Base-by-base conservation (phyloP, 2,888 invertebrate genomes). In the Leptinotarsa juncta region DNA sequence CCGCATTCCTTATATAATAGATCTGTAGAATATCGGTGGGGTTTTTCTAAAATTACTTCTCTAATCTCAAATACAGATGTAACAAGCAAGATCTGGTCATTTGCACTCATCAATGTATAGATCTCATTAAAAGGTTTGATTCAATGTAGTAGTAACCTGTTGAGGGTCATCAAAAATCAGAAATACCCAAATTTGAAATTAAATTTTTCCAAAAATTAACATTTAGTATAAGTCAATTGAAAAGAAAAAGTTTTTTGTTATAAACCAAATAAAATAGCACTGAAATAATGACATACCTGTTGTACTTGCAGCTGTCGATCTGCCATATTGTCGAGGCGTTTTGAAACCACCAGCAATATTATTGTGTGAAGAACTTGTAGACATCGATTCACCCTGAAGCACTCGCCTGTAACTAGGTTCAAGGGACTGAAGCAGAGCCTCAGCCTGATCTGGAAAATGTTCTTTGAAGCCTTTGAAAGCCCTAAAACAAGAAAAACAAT, bases 381-480 rank as follows among this genome's bases (percentile, higher is more conserved):
- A 86, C 83, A 93, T 92, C 82, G 92, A 90, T 75, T 88, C 88
- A 3, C 87, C 87, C 81, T 88, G 87, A 50, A 95, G 86, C 75
- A 92, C 91, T 79, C 93, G 90, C 86, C 94, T 92, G 85, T 94
- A 93, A 68, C 90, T 92, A 1, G 94, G 91, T 85, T 99, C 99
- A 68, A 99, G 90, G 0, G 94, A 92, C 71, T 93, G 91, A 82
- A 97, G 92, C 79, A 99, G 89, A 42, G 91, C 90, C 78, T 98
- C 97, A 0, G 97, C 97, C 82, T 96, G 94, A 3, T 95, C 95
- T 0, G 96, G 96, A 89, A 98, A 98, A 85, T 96, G 95, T 3
- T 94, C 93, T 71, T 94, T 93, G 89, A 96, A 98, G 18, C 94
- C 93, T 92, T 95, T 94, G 88, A 93, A 98, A n/a, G 97, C 96